These are phyloP conservation scores for Struthidea cinerea DNA, from an alignment of 2,113 vertebrate genomes.

Conservation along the genomic window DNA sequence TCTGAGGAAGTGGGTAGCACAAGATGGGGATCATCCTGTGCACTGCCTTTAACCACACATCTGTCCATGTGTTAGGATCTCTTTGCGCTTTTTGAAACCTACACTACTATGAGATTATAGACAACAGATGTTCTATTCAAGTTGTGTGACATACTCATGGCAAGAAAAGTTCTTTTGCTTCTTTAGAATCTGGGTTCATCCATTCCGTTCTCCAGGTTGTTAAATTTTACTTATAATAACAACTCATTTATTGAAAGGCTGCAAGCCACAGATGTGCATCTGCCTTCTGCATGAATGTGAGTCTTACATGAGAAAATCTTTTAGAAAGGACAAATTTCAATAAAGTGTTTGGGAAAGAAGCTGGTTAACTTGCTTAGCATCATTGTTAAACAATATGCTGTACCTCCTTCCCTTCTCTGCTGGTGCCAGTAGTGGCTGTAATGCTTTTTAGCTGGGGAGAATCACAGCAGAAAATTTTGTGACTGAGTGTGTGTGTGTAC, in stretches of 20 bases:
- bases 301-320: background rate
- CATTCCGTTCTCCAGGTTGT: background rate
- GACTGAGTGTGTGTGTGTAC: background rate
- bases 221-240: background rate
- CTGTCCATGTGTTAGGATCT: slow-evolving; percentile 11
- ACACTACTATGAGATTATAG: background rate
- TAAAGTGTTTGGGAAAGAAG: background rate
- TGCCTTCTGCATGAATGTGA: background rate
- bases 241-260: background rate
- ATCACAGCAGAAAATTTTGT: background rate
- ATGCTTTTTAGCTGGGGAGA: background rate
- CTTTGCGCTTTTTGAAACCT: background rate
- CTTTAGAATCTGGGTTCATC: background rate
- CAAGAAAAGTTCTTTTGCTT: background rate
- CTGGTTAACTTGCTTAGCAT: background rate
- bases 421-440: background rate
- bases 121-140: slow-evolving; percentile 23
- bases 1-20: background rate
- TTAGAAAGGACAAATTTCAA: background rate
- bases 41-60: slow-evolving; percentile 15
- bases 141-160: background rate
- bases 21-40: background rate
- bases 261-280: background rate
- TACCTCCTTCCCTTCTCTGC: background rate
- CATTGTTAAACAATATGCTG: background rate